A percentile compares a stretch with the other conserved stretches of the same genome.
Evolutionary conservation across 2,888 invertebrate species (phyloP).

Genomic region (Dexiosoma caninum): DNA sequence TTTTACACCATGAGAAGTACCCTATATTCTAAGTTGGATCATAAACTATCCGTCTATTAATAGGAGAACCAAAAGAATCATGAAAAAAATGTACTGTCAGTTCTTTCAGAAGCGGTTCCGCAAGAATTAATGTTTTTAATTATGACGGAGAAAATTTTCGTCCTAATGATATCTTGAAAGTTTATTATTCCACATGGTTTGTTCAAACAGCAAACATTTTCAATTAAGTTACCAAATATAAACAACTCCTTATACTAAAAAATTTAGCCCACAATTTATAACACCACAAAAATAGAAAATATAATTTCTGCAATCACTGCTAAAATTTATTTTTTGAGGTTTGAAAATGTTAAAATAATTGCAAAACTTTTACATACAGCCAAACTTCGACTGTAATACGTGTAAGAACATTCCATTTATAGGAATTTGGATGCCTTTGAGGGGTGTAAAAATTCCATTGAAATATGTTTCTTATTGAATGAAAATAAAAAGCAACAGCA

Average conservation of each 20-base stretch:
- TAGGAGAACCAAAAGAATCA: too few species aligned
- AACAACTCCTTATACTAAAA: not conserved
- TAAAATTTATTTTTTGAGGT: slow-evolving; percentile 11
- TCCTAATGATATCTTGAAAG: too few species aligned
- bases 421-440: not conserved
- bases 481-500: slow-evolving; percentile 43
- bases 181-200: too few species aligned
- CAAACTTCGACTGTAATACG: not conserved
- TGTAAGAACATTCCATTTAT: not conserved
- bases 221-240: not conserved
- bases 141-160: too few species aligned
- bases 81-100: too few species aligned
- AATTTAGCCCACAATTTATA: slow-evolving; percentile 3
- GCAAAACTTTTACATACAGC: not conserved
- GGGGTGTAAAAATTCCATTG: not conserved
- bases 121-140: too few species aligned
- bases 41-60: too few species aligned
- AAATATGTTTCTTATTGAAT: slow-evolving; percentile 43
- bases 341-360: slow-evolving; percentile 1
- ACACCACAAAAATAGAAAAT: slow-evolving; percentile 6
- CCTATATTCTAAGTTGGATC: too few species aligned
- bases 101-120: too few species aligned
- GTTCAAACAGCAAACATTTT: too few species aligned
- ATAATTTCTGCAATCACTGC: slow-evolving; percentile 1
- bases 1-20: too few species aligned